Evolutionary conservation across 2,888 invertebrate species (phyloP).

Genomic region (Sarcophaga variegata): DNA sequence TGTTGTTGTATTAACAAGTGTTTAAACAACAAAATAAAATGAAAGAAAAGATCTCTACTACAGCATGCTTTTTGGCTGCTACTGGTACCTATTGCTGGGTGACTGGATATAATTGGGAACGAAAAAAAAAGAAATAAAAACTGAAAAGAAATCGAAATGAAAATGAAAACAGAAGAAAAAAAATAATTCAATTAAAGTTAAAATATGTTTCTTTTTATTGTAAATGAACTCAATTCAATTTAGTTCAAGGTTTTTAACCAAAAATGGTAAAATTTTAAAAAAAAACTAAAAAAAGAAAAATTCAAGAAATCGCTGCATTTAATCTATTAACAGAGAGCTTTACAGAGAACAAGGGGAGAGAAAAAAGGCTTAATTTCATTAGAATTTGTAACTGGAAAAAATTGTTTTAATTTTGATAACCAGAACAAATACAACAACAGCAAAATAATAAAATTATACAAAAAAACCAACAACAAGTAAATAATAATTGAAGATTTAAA

Average conservation of each 20-base stretch:
- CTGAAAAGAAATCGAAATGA: too few species aligned
- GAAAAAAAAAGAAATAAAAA: too few species aligned
- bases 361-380: not conserved
- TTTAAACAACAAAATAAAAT: not conserved
- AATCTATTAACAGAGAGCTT: too few species aligned
- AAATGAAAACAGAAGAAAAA: not conserved
- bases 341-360: too few species aligned
- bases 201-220: constrained; percentile 23
- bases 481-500: too few species aligned
- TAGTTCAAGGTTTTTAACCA: constrained; percentile 21
- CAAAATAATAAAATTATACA: too few species aligned
- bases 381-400: not conserved
- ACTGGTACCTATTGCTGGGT: not conserved
- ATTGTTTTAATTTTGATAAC: too few species aligned
- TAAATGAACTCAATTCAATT: constrained; percentile 28
- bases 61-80: constrained; percentile 6
- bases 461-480: too few species aligned
- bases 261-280: constrained; percentile 21
- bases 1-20: too few species aligned
- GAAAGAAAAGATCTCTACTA: not conserved
- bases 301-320: too few species aligned
- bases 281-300: not conserved
- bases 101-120: not conserved
- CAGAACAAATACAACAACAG: too few species aligned
- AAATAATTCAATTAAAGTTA: constrained; percentile 25